These are phyloP conservation scores for Eudemis profundana DNA, from an alignment of 2,888 invertebrate species.

Conservation along the genomic window DNA sequence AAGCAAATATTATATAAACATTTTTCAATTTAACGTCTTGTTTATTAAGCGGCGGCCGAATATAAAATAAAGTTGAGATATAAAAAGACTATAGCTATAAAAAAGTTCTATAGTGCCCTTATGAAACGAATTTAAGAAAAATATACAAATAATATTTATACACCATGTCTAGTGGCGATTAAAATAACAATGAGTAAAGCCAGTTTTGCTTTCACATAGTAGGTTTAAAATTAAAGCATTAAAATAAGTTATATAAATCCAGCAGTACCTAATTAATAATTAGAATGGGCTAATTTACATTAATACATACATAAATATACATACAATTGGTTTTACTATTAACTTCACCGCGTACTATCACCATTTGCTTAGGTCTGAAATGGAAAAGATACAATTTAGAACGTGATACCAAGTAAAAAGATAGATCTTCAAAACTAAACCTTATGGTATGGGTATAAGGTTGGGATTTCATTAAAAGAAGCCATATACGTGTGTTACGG, in stretches of 20 bases:
- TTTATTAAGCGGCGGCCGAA: not conserved
- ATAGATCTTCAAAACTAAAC: too few species aligned
- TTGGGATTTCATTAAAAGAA: too few species aligned
- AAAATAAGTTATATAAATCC: conserved; percentile 52
- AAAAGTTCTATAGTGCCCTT: too few species aligned
- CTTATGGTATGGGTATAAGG: too few species aligned
- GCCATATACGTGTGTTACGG: too few species aligned
- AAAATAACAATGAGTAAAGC: not conserved
- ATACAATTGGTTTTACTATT: conserved; percentile 66
- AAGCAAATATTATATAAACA: not conserved
- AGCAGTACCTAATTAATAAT: conserved; percentile 60
- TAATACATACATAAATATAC: conserved; percentile 65
- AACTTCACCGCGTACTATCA: conserved; percentile 63
- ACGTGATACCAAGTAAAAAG: not conserved
- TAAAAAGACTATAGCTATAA: too few species aligned
- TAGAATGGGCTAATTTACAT: conserved; percentile 55
- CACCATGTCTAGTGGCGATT: not conserved
- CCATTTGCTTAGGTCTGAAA: conserved; percentile 54
- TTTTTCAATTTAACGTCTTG: not conserved
- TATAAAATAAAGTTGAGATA: not conserved
- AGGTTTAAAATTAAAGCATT: conserved; percentile 30
- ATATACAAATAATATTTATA: not conserved
- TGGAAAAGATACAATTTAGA: conserved; percentile 27
- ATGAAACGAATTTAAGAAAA: not conserved
- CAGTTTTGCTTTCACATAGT: conserved; percentile 5